Evolutionary conservation across 2,888 invertebrate genomes (phyloP).

Genomic region (Arenicola marina): DNA sequence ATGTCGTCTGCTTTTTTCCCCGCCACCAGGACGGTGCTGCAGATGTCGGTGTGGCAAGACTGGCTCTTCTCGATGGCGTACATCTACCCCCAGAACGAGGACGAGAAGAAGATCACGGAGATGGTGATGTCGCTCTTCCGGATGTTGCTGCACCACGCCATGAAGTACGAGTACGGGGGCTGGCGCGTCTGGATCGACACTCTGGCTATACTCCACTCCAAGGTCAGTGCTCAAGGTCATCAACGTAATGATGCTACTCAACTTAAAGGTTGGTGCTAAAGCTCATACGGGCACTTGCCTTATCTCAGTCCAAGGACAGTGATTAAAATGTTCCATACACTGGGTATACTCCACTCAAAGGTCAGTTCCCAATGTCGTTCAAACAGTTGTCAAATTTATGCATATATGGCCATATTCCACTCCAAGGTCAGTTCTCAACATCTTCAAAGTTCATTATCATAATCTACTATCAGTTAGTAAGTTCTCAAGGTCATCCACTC

Average conservation of each 20-base stretch:
- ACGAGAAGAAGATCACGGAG: slow-evolving; percentile 95
- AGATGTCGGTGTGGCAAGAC: slow-evolving; percentile 99
- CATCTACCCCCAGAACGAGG: slow-evolving; percentile 92
- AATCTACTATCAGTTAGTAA: not conserved
- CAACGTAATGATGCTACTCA: not conserved
- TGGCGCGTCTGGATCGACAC: slow-evolving; percentile 99
- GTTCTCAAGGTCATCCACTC: not conserved
- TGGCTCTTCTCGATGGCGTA: slow-evolving; percentile 97
- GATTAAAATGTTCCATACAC: not conserved
- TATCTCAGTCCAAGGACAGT: too few relatives aligned
- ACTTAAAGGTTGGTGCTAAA: not conserved
- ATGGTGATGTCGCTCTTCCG: slow-evolving; percentile 98
- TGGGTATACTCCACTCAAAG: too few relatives aligned
- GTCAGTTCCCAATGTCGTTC: too few relatives aligned
- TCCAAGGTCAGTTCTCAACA: slow-evolving; percentile 76
- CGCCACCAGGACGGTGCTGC: slow-evolving; percentile 89
- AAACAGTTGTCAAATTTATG: too few relatives aligned
- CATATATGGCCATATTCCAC: slow-evolving; percentile 98
- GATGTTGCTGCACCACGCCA: slow-evolving; percentile 97
- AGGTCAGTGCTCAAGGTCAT: slow-evolving; percentile 67
- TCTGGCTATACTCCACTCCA: slow-evolving; percentile 97
- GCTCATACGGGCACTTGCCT: not conserved
- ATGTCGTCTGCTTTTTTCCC: too few relatives aligned
- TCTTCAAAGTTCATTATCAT: not conserved
- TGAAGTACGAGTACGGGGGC: slow-evolving; percentile 98